Base-by-base conservation (phyloP, 2,888 invertebrate genomes). In the Deilephila elpenor region DNA sequence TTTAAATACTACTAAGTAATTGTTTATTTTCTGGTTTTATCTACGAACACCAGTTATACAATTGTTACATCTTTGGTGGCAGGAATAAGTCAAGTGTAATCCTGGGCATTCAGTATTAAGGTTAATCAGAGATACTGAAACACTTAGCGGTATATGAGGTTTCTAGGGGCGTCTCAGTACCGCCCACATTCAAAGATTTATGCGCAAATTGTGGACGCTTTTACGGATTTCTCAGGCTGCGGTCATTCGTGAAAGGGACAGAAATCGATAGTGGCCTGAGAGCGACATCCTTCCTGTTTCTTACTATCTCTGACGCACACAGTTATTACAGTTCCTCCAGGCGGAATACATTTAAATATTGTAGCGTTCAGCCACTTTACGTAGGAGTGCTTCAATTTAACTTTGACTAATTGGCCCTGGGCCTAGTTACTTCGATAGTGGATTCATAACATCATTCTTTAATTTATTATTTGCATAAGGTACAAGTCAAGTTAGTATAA, bases 261-360 rank as follows among this genome's bases (percentile, higher is more conserved):
- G n/a, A 72, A 72, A 72, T 72, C 72, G 72, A 72, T 72, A 67
- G 44, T 20, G 17, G 20, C 37, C 37, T 51, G 51, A 20, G 20
- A n/a, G 51, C 51, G 67, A 51, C 67, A 67, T 51, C 51, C 51
- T 67, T 62, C 19, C 61, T 32, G n/a, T 7, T 37, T 44, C 51
- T 44, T 51, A 17, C 14, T 44, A 51, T 44, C 25, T 44, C 11
- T 56, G 56, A 56, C 19, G 19, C 56, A 56, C 19, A 20, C 34
- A 3, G 37, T 44, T 44, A 44, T 67, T 44, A 20, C 44, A 25
- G 20, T 67, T 67, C 20, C 5, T 5, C 6, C 37, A 64, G 20
- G 20, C 17, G 25, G 14, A 32, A 8, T 17, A 44, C 44, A 11
- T 44, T 11, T 44, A 20, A 44, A 67, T 44, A 51, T 37, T 32